A percentile compares a stretch with the other conserved stretches of the same genome.
These are phyloP conservation scores for Pheosia gnoma DNA, from an alignment of 2,888 invertebrate species.

Conservation along the genomic window DNA sequence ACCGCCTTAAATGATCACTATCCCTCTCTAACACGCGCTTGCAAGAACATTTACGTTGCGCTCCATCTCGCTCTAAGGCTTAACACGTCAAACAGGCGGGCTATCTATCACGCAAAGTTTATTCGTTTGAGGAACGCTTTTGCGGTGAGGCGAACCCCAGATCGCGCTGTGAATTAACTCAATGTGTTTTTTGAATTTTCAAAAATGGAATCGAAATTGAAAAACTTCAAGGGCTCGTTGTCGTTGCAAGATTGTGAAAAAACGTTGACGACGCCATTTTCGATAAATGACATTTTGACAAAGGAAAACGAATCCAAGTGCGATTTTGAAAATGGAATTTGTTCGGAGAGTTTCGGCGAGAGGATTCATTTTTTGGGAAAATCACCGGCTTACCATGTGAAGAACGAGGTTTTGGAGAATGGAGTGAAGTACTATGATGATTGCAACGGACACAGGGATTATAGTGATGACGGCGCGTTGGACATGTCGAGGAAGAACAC, in stretches of 20 bases:
- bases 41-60: conserved; percentile 18
- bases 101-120: conserved; percentile 80
- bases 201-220: conserved; percentile 76
- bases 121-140: conserved; percentile 82
- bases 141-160: conserved; percentile 71
- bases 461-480: conserved; percentile 71
- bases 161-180: conserved; percentile 59
- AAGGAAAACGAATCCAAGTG: conserved; percentile 78
- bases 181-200: conserved; percentile 52
- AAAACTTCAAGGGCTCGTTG: conserved; percentile 64
- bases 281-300: conserved; percentile 89
- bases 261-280: conserved; percentile 86
- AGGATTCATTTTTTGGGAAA: conserved; percentile 67
- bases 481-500: conserved; percentile 80
- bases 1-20: conserved; percentile 57
- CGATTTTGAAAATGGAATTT: conserved; percentile 72
- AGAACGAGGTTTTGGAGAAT: conserved; percentile 70
- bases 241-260: conserved; percentile 74
- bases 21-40: conserved; percentile 50
- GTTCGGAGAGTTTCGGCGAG: conserved; percentile 67
- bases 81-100: conserved; percentile 76
- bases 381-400: conserved; percentile 49
- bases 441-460: conserved; percentile 67
- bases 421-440: conserved; percentile 75
- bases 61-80: conserved; percentile 72